Percentiles rank a stretch among this genome's conserved stretches.
Evolutionary conservation across 2,113 vertebrate genomes (phyloP).

Genomic region (Carollia perspicillata): DNA sequence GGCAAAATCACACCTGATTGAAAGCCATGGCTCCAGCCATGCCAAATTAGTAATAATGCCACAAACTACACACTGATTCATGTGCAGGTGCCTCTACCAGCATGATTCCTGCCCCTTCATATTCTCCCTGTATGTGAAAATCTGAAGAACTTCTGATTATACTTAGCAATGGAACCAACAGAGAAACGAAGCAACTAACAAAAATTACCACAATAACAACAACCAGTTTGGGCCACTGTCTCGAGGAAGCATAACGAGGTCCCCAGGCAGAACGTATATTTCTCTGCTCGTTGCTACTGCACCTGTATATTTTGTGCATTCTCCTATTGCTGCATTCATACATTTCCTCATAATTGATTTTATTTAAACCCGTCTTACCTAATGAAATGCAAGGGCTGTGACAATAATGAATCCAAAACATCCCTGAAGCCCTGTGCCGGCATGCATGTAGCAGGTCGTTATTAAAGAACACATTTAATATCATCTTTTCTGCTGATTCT

Average conservation of each 20-base stretch:
- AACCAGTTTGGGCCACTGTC: neutral
- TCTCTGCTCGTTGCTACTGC: neutral
- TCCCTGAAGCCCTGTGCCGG: neutral
- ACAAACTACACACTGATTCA: neutral
- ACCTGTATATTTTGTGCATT: neutral
- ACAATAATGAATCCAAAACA: neutral
- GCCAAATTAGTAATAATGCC: neutral
- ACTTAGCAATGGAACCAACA: neutral
- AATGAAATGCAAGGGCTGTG: neutral
- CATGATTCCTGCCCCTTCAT: neutral
- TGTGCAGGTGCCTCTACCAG: neutral
- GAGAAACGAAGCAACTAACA: neutral
- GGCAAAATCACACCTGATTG: neutral
- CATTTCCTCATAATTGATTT: neutral
- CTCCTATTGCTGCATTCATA: neutral
- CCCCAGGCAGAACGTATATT: neutral
- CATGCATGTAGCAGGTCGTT: neutral
- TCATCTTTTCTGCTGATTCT: neutral
- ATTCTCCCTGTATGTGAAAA: neutral
- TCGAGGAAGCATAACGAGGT: neutral
- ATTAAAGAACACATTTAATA: neutral
- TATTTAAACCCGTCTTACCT: neutral
- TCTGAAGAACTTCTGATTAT: neutral
- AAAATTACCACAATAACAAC: neutral
- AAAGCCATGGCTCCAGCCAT: neutral